Evolutionary conservation across 2,888 invertebrate genomes (phyloP).

Genomic region (Slavum lentiscoides): DNA sequence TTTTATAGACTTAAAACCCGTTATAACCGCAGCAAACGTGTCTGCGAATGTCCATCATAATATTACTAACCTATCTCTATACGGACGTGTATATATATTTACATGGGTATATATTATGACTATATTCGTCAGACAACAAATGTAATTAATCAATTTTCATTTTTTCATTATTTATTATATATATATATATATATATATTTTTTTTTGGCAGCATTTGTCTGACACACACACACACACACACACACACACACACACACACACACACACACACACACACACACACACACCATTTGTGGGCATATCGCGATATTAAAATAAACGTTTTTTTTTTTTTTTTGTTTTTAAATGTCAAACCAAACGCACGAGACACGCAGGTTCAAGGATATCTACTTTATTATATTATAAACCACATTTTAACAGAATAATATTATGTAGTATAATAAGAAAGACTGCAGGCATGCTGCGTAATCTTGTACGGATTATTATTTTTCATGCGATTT

Average conservation of each 20-base stretch:
- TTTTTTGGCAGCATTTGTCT: conserved; percentile 32
- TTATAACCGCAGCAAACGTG: too few species aligned
- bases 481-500: conserved; percentile 43
- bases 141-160: conserved; percentile 26
- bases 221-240: background rate
- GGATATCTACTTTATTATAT: conserved; percentile 40
- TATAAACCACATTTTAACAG: background rate
- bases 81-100: background rate
- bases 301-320: conserved; percentile 37
- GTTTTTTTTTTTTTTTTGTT: background rate
- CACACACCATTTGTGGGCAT: conserved; percentile 10
- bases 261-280: background rate
- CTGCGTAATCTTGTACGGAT: conserved; percentile 15
- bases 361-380: conserved; percentile 47
- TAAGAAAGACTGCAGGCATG: background rate
- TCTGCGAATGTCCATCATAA: background rate
- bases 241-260: background rate
- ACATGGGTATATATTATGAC: background rate
- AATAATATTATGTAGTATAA: background rate
- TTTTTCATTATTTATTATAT: too few species aligned
- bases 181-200: too few species aligned
- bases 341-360: conserved; percentile 46
- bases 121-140: conserved; percentile 21
- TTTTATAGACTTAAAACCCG: too few species aligned
- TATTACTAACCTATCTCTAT: conserved; percentile 26